Evolutionary conservation across 2,113 vertebrate species (phyloP), one percentile per base, ranked within the genome.

Genomic region (Engraulis encrasicolus): DNA sequence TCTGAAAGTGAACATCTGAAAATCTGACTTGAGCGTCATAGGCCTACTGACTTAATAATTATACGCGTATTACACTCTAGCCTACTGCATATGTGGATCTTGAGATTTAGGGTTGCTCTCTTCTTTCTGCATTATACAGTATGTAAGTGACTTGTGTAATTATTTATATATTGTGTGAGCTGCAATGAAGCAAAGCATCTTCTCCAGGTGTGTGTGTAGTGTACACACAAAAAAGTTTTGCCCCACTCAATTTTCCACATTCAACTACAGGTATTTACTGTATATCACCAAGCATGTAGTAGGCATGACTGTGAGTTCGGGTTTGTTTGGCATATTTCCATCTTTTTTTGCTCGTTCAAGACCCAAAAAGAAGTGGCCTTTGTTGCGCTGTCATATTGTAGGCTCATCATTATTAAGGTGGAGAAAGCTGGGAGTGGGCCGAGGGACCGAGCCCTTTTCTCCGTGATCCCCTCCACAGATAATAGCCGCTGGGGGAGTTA

Each of bases 401-500:
- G 61, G 11, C 27, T 71, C 27, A n/a, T n/a, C n/a, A 71, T 71
- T 14, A 34, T 12, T 31, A 0, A 17, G 61, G 61, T 31, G 61
- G 17, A 31, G 61, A 27, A 17, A 45, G 40, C 61, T 15, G 61
- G 61, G 61, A 34, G n/a, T n/a, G n/a, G n/a, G n/a, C n/a, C n/a
- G n/a, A n/a, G n/a, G n/a, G n/a, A n/a, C n/a, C 23, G 11, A 3
- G 27, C 27, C 61, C 58, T 27, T 6, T 18, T 49, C 88, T 80
- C 71, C 20, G 61, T 85, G 83, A 87, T 85, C 79, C 82, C 86
- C 85, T 91, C 91, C 92, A 92, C 88, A 84, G 87, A 86, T 92
- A 92, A 93, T 93, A 94, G 92, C 87, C 92, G 92, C 91, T 88
- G 85, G 86, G 83, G 90, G 87, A 86, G 90, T 79, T 5, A 91